Evolutionary conservation across 2,113 vertebrate genomes (phyloP).

Genomic region (Neolamprologus cancellatus): DNA sequence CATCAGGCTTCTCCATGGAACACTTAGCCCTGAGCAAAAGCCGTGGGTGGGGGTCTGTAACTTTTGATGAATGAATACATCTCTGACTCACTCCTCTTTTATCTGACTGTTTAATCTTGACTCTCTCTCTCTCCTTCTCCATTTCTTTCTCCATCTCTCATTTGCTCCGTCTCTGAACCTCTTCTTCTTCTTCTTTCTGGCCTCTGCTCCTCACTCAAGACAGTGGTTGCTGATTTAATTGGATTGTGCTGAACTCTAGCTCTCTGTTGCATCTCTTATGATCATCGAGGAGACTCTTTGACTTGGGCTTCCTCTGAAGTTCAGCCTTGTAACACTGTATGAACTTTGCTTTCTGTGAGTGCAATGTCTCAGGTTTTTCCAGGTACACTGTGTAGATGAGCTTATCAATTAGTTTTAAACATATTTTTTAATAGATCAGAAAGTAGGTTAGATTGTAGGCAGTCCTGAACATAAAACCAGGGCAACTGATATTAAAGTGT

Average conservation of each 20-base stretch:
- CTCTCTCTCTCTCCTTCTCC: conserved; percentile 19
- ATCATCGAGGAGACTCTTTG: conserved; percentile 62
- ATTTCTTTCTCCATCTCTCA: conserved; percentile 25
- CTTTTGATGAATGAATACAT: conserved; percentile 77
- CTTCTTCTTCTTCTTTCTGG: conserved; percentile 41
- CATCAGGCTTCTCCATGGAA: conserved; percentile 61
- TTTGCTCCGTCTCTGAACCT: conserved; percentile 43
- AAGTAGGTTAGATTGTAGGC: conserved; percentile 11
- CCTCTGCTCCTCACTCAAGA: conserved; percentile 64
- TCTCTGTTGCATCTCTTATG: conserved; percentile 64
- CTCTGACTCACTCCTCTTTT: conserved; percentile 67
- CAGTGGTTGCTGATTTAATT: conserved; percentile 68
- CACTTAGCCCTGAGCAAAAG: conserved; percentile 73
- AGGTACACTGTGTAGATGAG: conserved; percentile 41
- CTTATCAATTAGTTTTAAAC: conserved; percentile 47
- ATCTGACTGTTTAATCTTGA: conserved; percentile 69
- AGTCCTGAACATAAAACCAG: not conserved
- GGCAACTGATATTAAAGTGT: conserved; percentile 1
- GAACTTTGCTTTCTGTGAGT: conserved; percentile 45
- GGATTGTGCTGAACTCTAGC: conserved; percentile 69
- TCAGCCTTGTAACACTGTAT: conserved; percentile 40
- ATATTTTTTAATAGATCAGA: conserved; percentile 7
- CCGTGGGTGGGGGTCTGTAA: conserved; percentile 72
- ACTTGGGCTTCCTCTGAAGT: conserved; percentile 63
- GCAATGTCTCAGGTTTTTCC: conserved; percentile 19